phyloP scores from a whole-genome alignment of 2,888 invertebrate species.

The Seira musarum region DNA sequence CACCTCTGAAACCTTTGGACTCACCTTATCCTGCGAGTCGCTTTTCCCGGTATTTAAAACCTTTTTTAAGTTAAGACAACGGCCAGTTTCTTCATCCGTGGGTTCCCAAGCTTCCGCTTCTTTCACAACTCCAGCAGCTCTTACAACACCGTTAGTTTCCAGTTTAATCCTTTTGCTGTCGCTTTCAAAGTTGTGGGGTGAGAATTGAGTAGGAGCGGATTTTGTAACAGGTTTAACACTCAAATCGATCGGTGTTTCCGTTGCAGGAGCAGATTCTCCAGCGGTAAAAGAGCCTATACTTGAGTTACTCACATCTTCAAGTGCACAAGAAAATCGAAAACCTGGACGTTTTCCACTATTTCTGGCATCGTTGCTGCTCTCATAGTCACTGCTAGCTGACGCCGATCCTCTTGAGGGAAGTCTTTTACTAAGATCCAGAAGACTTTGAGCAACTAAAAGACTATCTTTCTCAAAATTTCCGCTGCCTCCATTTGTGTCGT shows the following conservation, averaged over 20 bases:
- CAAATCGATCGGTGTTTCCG: slow-evolving; percentile 66
- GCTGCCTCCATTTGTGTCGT: slow-evolving; percentile 63
- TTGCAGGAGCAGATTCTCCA: slow-evolving; percentile 20
- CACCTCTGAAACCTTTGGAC: slow-evolving; percentile 36
- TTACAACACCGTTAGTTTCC: slow-evolving; percentile 61
- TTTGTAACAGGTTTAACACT: slow-evolving; percentile 56
- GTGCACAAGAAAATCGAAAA: slow-evolving; percentile 42
- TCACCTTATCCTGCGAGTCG: background rate
- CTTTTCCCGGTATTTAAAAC: slow-evolving; percentile 54
- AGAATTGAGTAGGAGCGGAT: background rate
- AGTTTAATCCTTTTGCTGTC: slow-evolving; percentile 57
- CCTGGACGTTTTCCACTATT: slow-evolving; percentile 24
- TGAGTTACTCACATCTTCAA: slow-evolving; percentile 51
- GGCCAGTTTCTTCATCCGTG: slow-evolving; percentile 59
- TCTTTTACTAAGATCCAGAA: slow-evolving; percentile 78
- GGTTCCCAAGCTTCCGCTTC: slow-evolving; percentile 68
- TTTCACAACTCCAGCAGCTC: slow-evolving; percentile 62
- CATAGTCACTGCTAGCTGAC: slow-evolving; percentile 34
- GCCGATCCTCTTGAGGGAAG: slow-evolving; percentile 43
- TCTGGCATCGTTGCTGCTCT: slow-evolving; percentile 38
- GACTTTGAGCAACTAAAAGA: slow-evolving; percentile 80
- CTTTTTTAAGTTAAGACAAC: slow-evolving; percentile 66
- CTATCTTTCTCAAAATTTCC: no score
- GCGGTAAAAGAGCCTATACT: slow-evolving; percentile 15
- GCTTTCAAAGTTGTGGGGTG: slow-evolving; percentile 9